Percentiles rank a stretch among this genome's conserved stretches.
Conservation (phyloP, 2,113 vertebrate genomes). For the Thamnaconus septentrionalis region DNA sequence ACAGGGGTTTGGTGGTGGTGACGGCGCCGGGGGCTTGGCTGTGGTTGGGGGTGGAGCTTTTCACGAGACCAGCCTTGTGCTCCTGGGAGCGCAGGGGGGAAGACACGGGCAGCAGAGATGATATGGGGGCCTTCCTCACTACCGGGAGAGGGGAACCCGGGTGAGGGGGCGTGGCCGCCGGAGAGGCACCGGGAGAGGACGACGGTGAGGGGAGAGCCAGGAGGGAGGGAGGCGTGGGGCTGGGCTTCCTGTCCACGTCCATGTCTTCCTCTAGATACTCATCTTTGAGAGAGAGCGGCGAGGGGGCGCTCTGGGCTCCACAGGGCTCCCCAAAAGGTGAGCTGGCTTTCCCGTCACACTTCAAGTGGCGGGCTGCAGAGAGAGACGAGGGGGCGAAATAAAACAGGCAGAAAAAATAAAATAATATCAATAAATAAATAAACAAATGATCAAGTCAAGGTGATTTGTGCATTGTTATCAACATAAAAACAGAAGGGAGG, state of each 20-base stretch:
- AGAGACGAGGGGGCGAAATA: too few species aligned
- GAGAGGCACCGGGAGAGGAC: conserved; percentile 72
- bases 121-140: conserved; percentile 86
- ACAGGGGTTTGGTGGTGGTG: conserved; percentile 72
- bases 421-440: too few species aligned
- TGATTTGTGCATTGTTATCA: too few species aligned
- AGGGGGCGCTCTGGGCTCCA: too few species aligned
- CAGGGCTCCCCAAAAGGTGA: too few species aligned
- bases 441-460: too few species aligned
- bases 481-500: too few species aligned
- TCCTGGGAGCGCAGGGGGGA: conserved; percentile 83
- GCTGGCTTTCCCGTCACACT: too few species aligned
- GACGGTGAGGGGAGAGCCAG: conserved; percentile 50
- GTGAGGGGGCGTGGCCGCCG: conserved; percentile 67
- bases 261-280: conserved; percentile 60
- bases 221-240: conserved; percentile 48
- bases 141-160: conserved; percentile 80
- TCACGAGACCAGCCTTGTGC: conserved; percentile 75
- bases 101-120: conserved; percentile 79
- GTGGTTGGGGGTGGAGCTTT: conserved; percentile 50
- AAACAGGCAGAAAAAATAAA: too few species aligned
- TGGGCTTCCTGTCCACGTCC: conserved; percentile 65
- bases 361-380: too few species aligned
- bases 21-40: conserved; percentile 27
- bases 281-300: conserved; percentile 48